Evolutionary conservation across 2,113 vertebrate species (phyloP).

Genomic region (Tautogolabrus adspersus): DNA sequence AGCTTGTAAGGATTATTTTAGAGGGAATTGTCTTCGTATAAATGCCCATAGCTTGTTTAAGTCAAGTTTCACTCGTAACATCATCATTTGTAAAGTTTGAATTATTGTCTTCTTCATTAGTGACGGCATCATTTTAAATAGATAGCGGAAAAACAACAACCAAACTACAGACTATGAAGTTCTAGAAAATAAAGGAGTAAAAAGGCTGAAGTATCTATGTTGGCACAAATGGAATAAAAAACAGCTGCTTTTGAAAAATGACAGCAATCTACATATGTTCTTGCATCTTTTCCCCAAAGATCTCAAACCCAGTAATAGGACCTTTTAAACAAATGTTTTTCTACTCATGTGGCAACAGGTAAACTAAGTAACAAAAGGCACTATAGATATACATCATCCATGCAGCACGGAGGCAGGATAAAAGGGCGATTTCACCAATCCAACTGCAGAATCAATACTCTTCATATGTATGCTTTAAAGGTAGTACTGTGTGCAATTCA

Average conservation of each 20-base stretch:
- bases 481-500: background rate
- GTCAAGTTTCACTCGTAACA: background rate
- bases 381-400: background rate
- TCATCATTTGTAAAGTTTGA: background rate
- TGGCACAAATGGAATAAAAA: background rate
- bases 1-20: background rate
- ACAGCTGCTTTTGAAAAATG: background rate
- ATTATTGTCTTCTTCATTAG: too few relatives aligned
- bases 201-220: conserved; percentile 4
- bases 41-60: conserved; percentile 1
- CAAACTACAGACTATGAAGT: background rate
- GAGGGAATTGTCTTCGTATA: background rate
- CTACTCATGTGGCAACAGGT: background rate
- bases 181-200: background rate
- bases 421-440: conserved; percentile 22
- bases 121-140: background rate
- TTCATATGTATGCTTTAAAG: conserved; percentile 1
- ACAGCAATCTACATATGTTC: background rate
- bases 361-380: conserved; percentile 5
- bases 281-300: background rate
- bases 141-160: background rate
- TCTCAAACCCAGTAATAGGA: background rate
- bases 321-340: background rate
- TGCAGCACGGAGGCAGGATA: conserved; percentile 17
- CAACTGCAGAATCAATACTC: conserved; percentile 13